Base-by-base conservation (phyloP, 2,113 vertebrate genomes). In the Lipophrys pholis region DNA sequence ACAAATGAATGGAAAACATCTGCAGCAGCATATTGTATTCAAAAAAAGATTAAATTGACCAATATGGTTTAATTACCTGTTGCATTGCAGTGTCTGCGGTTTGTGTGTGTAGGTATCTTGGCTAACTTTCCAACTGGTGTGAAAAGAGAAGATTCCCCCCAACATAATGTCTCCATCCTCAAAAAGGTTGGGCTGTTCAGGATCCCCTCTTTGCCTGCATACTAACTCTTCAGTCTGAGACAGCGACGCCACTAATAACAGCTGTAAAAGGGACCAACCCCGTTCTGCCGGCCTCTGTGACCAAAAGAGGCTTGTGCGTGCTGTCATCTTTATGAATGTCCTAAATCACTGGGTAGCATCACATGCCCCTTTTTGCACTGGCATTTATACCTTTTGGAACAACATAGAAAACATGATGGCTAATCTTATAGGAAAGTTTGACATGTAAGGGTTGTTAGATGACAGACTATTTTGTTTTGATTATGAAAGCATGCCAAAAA, bases 61-160 rank as follows among this genome's bases (percentile, higher is more conserved):
- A 4, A 30, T 30, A 4, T 30, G 41, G 41, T 7, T 7, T 42
- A 42, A 10, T 42, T 90, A 93, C 91, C 86, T 90, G 38, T 55
- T 90, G 62, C 93, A 93, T 69, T 89, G 69, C 30, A 92, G 77
- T 30, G 81, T 74, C 38, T n/a, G 41, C 15, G 92, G 92, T 60
- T 80, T 78, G 5, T 84, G 41, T 12, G 7, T 72, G 67, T 85
- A 93, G 50, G 57, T 70, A 0, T 85, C 69, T 2, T 75, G 11
- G 55, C 41, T 35, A 16, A 84, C 51, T 52, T 76, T 84, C 86
- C 85, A 92, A 55, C 80, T 91, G 50, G 82, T 89, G 67, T 93
- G 88, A 11, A 93, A 90, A 62, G 90, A 88, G 36, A 93, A 91
- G 6, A 92, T 88, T 7, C 84, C 92, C 30, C 92, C 91, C 6